These are phyloP conservation scores for Habropoda laboriosa DNA, from an alignment of 1,140 invertebrate species.

Conservation along the genomic window DNA sequence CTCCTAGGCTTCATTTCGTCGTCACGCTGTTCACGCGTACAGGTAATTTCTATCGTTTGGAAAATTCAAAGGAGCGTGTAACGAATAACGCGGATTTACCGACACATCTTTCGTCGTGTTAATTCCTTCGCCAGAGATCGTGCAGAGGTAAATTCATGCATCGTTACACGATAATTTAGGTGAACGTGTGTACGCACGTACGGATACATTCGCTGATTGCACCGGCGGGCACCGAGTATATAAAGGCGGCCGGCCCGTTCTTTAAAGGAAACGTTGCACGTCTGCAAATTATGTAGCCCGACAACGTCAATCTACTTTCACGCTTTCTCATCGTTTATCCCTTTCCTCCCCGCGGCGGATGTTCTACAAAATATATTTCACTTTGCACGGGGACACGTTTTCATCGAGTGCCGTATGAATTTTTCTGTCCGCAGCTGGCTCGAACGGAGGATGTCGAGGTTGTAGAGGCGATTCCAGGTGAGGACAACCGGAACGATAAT, in stretches of 20 bases:
- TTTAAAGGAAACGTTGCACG: slow-evolving; percentile 17
- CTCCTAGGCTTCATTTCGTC: too few species aligned
- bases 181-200: slow-evolving; percentile 1
- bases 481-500: slow-evolving; percentile 82
- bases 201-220: slow-evolving; percentile 26
- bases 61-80: not conserved
- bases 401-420: not conserved
- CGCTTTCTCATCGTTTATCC: slow-evolving; percentile 39
- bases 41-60: not conserved
- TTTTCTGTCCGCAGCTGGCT: slow-evolving; percentile 77
- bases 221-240: not conserved
- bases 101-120: slow-evolving; percentile 17
- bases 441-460: slow-evolving; percentile 85
- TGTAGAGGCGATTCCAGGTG: slow-evolving; percentile 83
- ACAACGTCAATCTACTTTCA: slow-evolving; percentile 56
- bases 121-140: slow-evolving; percentile 13
- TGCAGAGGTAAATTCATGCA: slow-evolving; percentile 17
- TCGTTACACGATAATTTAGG: slow-evolving; percentile 41
- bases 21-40: too few species aligned
- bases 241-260: slow-evolving; percentile 20
- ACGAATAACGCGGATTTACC: too few species aligned
- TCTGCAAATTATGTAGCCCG: slow-evolving; percentile 47
- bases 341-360: slow-evolving; percentile 1
- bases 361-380: slow-evolving; percentile 16
- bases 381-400: slow-evolving; percentile 15